Conservation (phyloP, 2,888 invertebrate species). For the Archips crataeganus region DNA sequence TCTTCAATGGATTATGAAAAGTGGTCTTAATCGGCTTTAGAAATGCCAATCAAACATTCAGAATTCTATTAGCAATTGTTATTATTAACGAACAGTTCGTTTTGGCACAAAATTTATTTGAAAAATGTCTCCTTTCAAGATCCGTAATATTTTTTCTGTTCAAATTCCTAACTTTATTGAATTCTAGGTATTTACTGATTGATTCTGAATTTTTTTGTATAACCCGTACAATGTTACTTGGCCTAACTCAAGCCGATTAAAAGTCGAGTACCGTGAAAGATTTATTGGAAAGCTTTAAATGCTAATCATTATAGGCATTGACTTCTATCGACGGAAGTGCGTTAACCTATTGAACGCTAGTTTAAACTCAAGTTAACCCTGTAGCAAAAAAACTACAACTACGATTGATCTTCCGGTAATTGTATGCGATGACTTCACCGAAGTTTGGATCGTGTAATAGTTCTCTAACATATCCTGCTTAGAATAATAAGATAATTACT, state of each 20-base stretch:
- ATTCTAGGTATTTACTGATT: background rate
- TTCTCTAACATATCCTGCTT: conserved; percentile 14
- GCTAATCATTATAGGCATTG: conserved; percentile 36
- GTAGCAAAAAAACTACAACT: conserved; percentile 30
- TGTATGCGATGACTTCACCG: conserved; percentile 32
- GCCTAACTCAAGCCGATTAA: conserved; percentile 17
- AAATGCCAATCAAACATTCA: conserved; percentile 40
- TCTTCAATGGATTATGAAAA: conserved; percentile 64
- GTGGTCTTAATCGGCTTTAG: conserved; percentile 50
- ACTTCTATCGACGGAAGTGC: conserved; percentile 37
- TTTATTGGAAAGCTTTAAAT: conserved; percentile 37
- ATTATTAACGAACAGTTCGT: conserved; percentile 2
- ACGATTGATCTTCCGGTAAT: conserved; percentile 37
- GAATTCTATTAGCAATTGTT: conserved; percentile 25
- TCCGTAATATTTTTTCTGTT: background rate
- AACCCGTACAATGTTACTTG: conserved; percentile 9
- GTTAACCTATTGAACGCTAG: conserved; percentile 33
- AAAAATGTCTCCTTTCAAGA: background rate
- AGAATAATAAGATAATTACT: conserved; percentile 5
- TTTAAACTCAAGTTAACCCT: conserved; percentile 30
- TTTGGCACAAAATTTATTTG: background rate
- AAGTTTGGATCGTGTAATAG: conserved; percentile 18
- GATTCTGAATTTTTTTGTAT: background rate
- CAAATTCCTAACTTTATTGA: background rate
- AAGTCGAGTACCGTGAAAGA: conserved; percentile 24